Conservation (phyloP, 1,140 invertebrate genomes). For the Cydia pomonella region DNA sequence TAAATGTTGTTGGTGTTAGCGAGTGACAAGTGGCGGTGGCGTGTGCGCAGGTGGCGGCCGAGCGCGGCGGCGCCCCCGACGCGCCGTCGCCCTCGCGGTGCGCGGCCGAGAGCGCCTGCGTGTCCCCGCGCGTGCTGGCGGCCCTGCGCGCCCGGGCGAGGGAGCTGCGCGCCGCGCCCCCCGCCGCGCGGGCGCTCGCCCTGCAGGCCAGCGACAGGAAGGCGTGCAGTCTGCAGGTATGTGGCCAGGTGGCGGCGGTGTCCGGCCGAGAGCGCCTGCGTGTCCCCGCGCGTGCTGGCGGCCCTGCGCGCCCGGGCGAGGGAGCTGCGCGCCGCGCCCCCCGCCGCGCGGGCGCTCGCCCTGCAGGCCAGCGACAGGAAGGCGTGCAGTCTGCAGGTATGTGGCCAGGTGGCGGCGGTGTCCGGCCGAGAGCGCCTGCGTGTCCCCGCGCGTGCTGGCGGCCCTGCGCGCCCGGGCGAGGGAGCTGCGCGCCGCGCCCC, state of each 20-base stretch:
- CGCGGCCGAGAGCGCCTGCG: constrained; percentile 53
- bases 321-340: constrained; percentile 90
- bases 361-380: constrained; percentile 88
- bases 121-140: constrained; percentile 84
- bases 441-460: constrained; percentile 84
- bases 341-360: constrained; percentile 88
- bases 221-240: constrained; percentile 83
- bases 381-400: constrained; percentile 87
- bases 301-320: constrained; percentile 93
- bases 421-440: constrained; percentile 51
- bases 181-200: constrained; percentile 86
- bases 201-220: background rate
- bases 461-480: constrained; percentile 93
- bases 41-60: constrained; percentile 49
- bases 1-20: no score
- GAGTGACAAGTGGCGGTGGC: no score
- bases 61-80: background rate
- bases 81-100: background rate
- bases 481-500: constrained; percentile 90
- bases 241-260: no score
- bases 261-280: constrained; percentile 56
- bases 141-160: constrained; percentile 93
- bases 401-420: no score
- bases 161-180: constrained; percentile 90
- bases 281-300: constrained; percentile 84